Percentiles rank a stretch among this genome's conserved stretches.
Evolutionary conservation across 2,888 invertebrate genomes (phyloP).

Genomic region (Nemoura dubitans): DNA sequence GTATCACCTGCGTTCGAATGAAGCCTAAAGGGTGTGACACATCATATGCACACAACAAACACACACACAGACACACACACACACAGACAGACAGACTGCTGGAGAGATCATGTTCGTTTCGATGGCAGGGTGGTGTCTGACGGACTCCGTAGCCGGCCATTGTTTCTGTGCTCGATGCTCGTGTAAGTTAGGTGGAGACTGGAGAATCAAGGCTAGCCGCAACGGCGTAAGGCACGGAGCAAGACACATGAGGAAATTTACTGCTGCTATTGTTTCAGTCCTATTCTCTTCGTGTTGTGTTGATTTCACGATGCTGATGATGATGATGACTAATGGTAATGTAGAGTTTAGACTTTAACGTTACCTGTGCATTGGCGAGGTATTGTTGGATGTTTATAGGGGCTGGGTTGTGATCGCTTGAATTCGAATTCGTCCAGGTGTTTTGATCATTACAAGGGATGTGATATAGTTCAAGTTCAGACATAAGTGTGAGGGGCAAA

Average conservation of each 20-base stretch:
- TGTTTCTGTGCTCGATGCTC: not conserved
- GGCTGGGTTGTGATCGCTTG: not conserved
- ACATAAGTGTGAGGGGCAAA: too few relatives aligned
- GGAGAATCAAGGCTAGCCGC: not conserved
- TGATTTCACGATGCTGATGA: not conserved
- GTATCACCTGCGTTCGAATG: not conserved
- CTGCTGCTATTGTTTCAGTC: not conserved
- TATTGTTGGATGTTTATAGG: not conserved
- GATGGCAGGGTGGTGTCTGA: not conserved
- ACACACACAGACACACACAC: not conserved
- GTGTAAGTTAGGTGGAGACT: not conserved
- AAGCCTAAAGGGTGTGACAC: slow-evolving; percentile 12
- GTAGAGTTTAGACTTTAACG: not conserved
- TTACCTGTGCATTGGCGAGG: not conserved
- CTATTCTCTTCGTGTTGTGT: not conserved
- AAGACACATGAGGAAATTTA: not conserved
- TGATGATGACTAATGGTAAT: not conserved
- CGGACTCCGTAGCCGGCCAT: not conserved
- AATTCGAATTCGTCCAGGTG: not conserved
- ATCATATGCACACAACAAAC: not conserved
- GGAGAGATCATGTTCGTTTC: not conserved
- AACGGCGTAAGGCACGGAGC: not conserved
- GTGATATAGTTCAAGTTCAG: too few relatives aligned
- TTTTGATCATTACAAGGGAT: not conserved
- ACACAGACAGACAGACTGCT: not conserved